Evolutionary conservation across 1,140 invertebrate species (phyloP).

Genomic region (Dufourea novaeangliae): DNA sequence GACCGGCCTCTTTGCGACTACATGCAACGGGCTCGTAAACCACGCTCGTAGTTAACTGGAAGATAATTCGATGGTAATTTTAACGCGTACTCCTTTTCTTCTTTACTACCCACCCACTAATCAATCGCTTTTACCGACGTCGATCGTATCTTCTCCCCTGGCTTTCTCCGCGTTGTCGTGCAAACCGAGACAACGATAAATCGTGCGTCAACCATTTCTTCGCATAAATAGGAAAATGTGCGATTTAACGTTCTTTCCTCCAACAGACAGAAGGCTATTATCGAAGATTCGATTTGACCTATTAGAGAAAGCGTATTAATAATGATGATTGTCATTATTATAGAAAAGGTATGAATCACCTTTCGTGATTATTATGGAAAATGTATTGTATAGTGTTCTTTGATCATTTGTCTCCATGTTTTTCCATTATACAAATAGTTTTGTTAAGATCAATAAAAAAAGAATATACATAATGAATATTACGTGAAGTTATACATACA

Average conservation of each 20-base stretch:
- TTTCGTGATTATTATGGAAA: too few species aligned
- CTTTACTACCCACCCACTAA: conserved; percentile 53
- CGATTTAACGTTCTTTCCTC: background rate
- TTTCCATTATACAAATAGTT: too few species aligned
- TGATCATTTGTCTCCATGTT: too few species aligned
- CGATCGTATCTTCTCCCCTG: background rate
- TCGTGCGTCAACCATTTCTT: background rate
- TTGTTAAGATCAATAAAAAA: too few species aligned
- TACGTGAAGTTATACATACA: too few species aligned
- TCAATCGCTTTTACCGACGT: conserved; percentile 40
- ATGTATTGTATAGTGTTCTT: too few species aligned
- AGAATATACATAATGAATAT: too few species aligned
- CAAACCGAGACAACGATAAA: background rate
- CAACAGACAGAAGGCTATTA: too few species aligned
- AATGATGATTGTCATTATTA: too few species aligned
- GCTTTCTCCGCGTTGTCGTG: conserved; percentile 7
- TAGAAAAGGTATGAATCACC: too few species aligned
- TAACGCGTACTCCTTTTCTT: conserved; percentile 34
- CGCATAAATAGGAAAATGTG: background rate
- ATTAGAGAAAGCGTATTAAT: too few species aligned
- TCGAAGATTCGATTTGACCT: too few species aligned
- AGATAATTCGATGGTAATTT: conserved; percentile 61
- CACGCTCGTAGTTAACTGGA: conserved; percentile 48
- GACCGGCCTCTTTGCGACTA: conserved; percentile 39
- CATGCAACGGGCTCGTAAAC: conserved; percentile 47